Evolutionary conservation across 2,888 invertebrate genomes (phyloP).

Genomic region (Ecliptopera silaceata): DNA sequence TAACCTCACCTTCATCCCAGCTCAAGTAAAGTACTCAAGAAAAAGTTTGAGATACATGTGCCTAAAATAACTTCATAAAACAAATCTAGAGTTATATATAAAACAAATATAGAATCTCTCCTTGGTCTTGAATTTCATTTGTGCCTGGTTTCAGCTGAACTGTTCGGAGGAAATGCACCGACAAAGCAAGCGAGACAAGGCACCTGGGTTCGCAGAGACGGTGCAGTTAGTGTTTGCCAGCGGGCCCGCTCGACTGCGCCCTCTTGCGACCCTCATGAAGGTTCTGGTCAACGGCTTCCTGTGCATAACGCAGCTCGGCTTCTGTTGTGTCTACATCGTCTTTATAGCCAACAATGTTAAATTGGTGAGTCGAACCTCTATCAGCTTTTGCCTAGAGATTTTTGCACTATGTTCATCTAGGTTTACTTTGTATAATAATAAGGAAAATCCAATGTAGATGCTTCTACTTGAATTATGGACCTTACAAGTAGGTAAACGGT

Average conservation of each 20-base stretch:
- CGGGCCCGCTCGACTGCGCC: constrained; percentile 86
- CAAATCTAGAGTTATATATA: too few species aligned
- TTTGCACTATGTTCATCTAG: neutral
- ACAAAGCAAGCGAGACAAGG: constrained; percentile 78
- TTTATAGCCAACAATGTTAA: constrained; percentile 94
- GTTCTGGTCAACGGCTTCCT: constrained; percentile 92
- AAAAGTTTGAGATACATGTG: too few species aligned
- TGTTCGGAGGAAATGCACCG: constrained; percentile 87
- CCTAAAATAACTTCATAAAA: too few species aligned
- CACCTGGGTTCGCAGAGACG: constrained; percentile 91
- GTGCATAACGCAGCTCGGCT: constrained; percentile 97
- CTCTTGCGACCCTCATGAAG: constrained; percentile 85
- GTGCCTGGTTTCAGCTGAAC: too few species aligned
- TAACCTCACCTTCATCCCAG: too few species aligned
- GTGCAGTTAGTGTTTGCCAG: constrained; percentile 91
- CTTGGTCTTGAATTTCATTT: too few species aligned
- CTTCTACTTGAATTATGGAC: too few species aligned
- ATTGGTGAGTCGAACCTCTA: constrained; percentile 80
- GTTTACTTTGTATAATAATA: too few species aligned
- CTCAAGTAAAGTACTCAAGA: too few species aligned
- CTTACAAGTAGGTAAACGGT: too few species aligned
- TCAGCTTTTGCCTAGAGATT: neutral
- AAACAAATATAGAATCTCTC: too few species aligned
- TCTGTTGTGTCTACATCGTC: constrained; percentile 98
- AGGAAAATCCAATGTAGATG: too few species aligned